phyloP scores from a whole-genome alignment of 23 tunicate genomes.

The Halocynthia roretzi region DNA sequence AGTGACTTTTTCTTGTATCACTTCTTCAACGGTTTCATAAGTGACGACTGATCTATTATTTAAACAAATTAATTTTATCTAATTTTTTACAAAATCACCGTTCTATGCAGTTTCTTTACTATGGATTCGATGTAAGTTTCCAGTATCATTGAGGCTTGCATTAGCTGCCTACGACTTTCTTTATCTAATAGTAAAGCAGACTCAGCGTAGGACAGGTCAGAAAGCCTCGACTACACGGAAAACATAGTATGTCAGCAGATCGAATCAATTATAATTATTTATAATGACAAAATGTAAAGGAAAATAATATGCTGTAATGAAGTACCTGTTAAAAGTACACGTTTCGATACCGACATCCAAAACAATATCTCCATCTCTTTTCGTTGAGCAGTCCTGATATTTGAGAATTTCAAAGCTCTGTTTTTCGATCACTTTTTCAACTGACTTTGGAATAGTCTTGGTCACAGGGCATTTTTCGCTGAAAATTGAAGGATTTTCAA shows the following conservation, averaged over 20 bases:
- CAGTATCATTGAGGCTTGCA: conserved; percentile 77
- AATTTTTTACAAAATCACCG: background rate
- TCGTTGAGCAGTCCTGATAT: conserved; percentile 36
- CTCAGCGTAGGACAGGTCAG: conserved; percentile 19
- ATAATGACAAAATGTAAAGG: no score
- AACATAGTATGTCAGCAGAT: no score
- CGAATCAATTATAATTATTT: no score
- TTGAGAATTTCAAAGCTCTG: conserved; percentile 8
- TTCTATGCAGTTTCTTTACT: no score
- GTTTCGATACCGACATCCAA: conserved; percentile 20
- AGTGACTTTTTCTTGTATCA: conserved; percentile 18
- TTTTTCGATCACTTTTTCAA: conserved; percentile 22
- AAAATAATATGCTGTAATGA: background rate
- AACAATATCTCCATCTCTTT: conserved; percentile 29
- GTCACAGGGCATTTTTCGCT: conserved; percentile 26
- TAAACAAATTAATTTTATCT: background rate
- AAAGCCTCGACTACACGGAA: conserved; percentile 6
- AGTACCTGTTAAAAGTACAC: conserved; percentile 72
- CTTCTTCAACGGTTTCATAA: conserved; percentile 23
- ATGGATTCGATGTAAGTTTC: background rate
- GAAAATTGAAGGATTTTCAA: no score
- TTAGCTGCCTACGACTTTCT: conserved; percentile 96
- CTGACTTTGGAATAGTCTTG: background rate
- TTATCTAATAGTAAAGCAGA: background rate
- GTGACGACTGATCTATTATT: conserved; percentile 8